phyloP scores from a whole-genome alignment of 2,888 invertebrate species.

The Agonopterix subpropinquella region DNA sequence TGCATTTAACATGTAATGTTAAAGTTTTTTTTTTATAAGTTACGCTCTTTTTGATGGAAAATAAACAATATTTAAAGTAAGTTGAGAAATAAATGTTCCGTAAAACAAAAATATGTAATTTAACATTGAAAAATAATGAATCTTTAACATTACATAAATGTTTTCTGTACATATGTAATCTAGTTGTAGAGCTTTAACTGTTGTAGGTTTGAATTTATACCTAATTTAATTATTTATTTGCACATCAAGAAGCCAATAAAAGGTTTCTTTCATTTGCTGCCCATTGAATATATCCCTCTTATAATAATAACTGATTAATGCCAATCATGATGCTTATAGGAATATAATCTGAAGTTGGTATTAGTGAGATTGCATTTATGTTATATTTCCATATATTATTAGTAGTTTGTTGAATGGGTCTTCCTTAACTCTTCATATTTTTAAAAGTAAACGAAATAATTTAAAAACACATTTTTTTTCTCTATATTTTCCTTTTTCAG shows the following conservation, averaged over 20 bases:
- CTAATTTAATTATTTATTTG: slow-evolving; percentile 34
- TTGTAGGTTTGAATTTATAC: slow-evolving; percentile 46
- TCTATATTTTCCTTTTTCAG: too few species aligned
- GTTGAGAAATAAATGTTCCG: too few species aligned
- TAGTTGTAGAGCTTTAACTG: slow-evolving; percentile 69
- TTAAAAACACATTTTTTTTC: too few species aligned
- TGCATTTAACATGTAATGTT: slow-evolving; percentile 50
- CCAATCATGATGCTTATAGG: not conserved
- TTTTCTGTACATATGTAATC: slow-evolving; percentile 68
- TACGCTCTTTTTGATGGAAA: too few species aligned
- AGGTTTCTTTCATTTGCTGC: slow-evolving; percentile 6
- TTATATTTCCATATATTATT: not conserved
- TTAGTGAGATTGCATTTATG: not conserved
- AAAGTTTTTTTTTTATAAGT: slow-evolving; percentile 11
- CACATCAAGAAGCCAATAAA: slow-evolving; percentile 9
- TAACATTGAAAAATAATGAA: not conserved
- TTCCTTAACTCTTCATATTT: too few species aligned
- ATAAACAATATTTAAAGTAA: too few species aligned
- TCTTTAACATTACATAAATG: slow-evolving; percentile 23
- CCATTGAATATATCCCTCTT: not conserved
- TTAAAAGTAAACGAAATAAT: too few species aligned
- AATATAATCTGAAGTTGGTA: not conserved
- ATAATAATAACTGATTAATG: not conserved
- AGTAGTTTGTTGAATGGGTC: too few species aligned
- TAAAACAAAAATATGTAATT: too few species aligned